Evolutionary conservation across 2,888 invertebrate species (phyloP).

Genomic region (Drosophila ezoana): DNA sequence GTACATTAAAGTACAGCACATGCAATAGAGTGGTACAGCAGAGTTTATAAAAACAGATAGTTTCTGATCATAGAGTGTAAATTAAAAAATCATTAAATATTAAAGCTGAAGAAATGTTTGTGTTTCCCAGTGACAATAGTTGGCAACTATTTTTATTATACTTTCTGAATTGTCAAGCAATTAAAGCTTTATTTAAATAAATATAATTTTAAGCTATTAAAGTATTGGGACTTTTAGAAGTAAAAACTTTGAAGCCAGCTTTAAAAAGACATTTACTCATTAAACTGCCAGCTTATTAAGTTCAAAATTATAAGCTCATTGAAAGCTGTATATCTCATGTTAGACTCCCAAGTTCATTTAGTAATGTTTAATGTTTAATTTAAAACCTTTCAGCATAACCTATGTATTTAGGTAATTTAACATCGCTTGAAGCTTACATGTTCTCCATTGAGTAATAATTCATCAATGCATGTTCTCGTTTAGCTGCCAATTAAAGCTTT

Average conservation of each 20-base stretch:
- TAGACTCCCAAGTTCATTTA: too few relatives aligned
- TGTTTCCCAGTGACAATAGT: constrained; percentile 15
- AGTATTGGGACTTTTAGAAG: too few relatives aligned
- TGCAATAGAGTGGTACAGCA: constrained; percentile 9
- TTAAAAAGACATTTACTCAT: too few relatives aligned
- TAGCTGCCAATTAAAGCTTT: not conserved
- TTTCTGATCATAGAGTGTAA: not conserved
- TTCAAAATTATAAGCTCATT: too few relatives aligned
- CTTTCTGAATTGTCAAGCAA: not conserved
- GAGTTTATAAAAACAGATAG: not conserved
- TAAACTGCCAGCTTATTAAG: too few relatives aligned
- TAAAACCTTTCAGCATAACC: too few relatives aligned
- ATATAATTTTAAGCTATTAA: not conserved
- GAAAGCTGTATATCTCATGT: not conserved
- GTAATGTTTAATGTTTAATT: too few relatives aligned
- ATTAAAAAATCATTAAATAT: not conserved
- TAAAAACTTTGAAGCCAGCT: too few relatives aligned
- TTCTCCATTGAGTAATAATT: too few relatives aligned
- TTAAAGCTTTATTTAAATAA: not conserved
- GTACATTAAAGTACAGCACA: constrained; percentile 1
- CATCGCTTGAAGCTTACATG: too few relatives aligned
- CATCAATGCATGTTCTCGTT: too few relatives aligned
- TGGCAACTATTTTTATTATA: not conserved
- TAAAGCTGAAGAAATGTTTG: not conserved
- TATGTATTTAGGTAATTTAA: too few relatives aligned